A percentile compares a stretch with the other conserved stretches of the same genome.
These are phyloP conservation scores for Anser cygnoides DNA, from an alignment of 2,113 vertebrate genomes.

Conservation along the genomic window DNA sequence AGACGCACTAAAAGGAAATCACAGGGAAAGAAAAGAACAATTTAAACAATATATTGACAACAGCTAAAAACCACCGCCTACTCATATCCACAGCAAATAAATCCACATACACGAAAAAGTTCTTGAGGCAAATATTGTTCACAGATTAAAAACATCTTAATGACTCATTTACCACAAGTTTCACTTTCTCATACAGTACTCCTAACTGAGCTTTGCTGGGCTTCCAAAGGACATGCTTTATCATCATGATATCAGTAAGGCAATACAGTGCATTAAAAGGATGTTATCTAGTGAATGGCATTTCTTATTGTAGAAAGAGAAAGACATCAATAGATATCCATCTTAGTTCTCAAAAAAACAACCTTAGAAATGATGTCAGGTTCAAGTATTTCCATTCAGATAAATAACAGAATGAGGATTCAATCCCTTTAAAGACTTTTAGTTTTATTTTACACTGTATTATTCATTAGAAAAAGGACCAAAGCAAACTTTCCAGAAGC, in stretches of 20 bases:
- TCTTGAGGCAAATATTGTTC: neutral
- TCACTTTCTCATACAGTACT: neutral
- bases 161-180: neutral
- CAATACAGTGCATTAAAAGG: neutral
- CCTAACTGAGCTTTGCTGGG: neutral
- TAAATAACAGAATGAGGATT: neutral
- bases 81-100: neutral
- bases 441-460: neutral
- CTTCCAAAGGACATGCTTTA: neutral
- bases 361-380: neutral
- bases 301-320: neutral
- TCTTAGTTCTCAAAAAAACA: neutral
- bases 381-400: neutral
- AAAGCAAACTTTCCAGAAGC: neutral
- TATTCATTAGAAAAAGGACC: neutral
- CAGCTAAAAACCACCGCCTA: neutral
- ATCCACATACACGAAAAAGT: neutral
- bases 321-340: neutral
- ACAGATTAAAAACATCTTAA: neutral
- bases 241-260: neutral
- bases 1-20: neutral
- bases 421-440: neutral
- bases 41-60: neutral
- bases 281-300: neutral
- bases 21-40: neutral